Evolutionary conservation across 2,888 invertebrate genomes (phyloP), one percentile per base, ranked within the genome.

Genomic region (Eucriotettix oculatus): DNA sequence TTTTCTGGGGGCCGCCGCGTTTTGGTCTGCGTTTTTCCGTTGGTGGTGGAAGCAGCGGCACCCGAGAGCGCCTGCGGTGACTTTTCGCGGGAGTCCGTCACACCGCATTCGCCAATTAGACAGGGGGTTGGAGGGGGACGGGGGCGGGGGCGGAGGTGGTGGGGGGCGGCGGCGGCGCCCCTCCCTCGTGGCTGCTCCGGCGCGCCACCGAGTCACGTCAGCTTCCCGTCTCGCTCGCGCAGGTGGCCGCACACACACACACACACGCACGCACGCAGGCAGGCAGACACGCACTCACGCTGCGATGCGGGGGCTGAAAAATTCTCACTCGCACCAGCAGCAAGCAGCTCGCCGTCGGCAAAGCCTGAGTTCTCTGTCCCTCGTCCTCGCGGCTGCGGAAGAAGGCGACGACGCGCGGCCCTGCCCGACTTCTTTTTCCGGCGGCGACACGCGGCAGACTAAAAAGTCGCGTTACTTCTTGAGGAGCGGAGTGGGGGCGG

Each of bases 101-200:
- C 62, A 62, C 66, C 65, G 60, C 64, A 62, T 62, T 63, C 65
- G 64, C 67, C 66, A 66, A 66, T 67, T 66, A 66, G 64, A 63
- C 65, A 29, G 63, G 60, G 59, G 53, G 58, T 16, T 41, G 59
- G 42, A 44, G 56, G 55, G 60, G 55, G 60, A 57, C 42, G 58
- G 62, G 63, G 57, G 44, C 12, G 16, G 48, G 41, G 58, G 42
- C 1, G 58, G 58, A n/a, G 54, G 60, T 11, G 57, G 58, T 54
- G 55, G n/a, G 53, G 56, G 52, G 58, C 52, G 48, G 60, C 55
- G 54, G 14, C 44, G 16, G 14, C 52, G 52, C 48, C 58, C 58
- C 52, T 43, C 48, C 52, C 42, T 52, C 57, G 57, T 54, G 56
- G 57, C 48, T 57, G 54, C 55, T 16, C 52, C 17, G 48, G 57